These are phyloP conservation scores for Adineta ricciae DNA, from an alignment of 2,888 invertebrate species.

Conservation along the genomic window DNA sequence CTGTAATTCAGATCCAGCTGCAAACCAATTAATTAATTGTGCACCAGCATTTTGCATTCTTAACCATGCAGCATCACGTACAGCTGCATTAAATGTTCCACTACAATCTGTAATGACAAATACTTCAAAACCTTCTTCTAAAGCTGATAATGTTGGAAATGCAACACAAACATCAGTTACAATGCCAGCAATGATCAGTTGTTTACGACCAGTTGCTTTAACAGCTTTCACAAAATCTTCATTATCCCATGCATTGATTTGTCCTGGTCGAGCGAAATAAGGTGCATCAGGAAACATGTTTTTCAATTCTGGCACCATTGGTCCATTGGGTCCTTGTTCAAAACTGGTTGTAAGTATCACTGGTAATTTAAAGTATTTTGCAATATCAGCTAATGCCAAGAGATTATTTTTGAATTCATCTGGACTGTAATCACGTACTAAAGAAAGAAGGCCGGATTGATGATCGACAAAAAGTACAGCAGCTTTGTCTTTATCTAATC, in stretches of 20 bases:
- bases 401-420: neutral
- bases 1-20: too few relatives aligned
- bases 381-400: neutral
- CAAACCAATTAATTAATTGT: too few relatives aligned
- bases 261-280: neutral
- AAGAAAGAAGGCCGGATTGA: neutral
- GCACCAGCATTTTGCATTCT: too few relatives aligned
- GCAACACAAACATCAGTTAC: neutral
- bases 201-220: neutral
- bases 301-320: neutral
- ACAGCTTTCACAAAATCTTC: neutral
- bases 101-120: neutral
- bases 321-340: neutral
- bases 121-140: neutral
- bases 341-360: neutral
- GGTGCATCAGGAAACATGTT: neutral
- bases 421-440: neutral
- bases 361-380: neutral
- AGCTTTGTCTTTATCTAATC: neutral
- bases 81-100: neutral
- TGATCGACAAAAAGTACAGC: neutral
- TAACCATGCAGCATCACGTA: too few relatives aligned
- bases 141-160: neutral
- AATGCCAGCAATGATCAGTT: neutral
- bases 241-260: neutral